Evolutionary conservation across 2,113 vertebrate genomes (phyloP).

Genomic region (Ptychochromis oligacanthus): DNA sequence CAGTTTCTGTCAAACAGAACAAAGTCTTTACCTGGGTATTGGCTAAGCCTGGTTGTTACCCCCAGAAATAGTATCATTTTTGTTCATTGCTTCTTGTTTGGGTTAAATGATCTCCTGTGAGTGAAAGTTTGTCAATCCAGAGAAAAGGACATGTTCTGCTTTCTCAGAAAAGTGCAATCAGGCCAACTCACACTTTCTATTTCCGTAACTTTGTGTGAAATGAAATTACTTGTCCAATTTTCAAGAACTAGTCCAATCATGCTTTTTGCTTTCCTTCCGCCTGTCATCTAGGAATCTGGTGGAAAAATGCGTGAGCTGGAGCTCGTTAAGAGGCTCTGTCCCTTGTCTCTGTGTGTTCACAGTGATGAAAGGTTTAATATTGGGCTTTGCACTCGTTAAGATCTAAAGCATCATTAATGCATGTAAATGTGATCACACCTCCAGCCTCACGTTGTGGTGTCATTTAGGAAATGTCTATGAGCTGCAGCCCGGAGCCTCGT

Average conservation of each 20-base stretch:
- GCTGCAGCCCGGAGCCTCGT: not conserved
- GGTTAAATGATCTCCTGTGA: not conserved
- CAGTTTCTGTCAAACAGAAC: too few species aligned
- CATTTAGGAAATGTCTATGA: not conserved
- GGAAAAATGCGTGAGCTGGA: not conserved
- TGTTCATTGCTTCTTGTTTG: too few species aligned
- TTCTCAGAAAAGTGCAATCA: not conserved
- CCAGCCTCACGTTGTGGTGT: not conserved
- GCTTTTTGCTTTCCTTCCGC: not conserved
- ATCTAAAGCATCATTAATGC: not conserved
- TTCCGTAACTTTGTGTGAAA: not conserved
- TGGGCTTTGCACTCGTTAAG: not conserved
- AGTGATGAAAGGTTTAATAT: not conserved
- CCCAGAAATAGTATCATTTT: too few species aligned
- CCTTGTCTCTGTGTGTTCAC: not conserved
- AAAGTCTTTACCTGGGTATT: too few species aligned
- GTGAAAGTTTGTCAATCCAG: not conserved
- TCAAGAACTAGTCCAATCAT: not conserved
- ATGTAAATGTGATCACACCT: constrained; percentile 19
- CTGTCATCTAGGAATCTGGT: not conserved
- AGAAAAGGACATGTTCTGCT: not conserved
- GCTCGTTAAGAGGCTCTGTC: not conserved
- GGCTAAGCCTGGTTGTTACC: too few species aligned
- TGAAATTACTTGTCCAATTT: not conserved
- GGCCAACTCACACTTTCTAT: not conserved